Base-by-base conservation (phyloP, 2,888 invertebrate species). In the Amphimallon solstitiale region DNA sequence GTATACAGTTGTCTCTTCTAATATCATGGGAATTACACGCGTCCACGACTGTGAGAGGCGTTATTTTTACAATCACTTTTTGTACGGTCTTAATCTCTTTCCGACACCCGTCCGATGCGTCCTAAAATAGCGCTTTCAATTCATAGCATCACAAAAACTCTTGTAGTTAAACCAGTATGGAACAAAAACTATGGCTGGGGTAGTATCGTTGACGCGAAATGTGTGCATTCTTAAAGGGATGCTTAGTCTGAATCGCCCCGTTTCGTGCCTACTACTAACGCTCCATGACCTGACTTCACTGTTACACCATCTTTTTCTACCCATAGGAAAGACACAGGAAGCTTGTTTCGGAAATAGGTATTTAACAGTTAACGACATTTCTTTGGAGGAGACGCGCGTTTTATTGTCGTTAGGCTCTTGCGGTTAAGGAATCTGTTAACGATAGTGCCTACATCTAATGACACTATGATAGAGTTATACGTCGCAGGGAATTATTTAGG, bases 341-440 rank as follows among this genome's bases (percentile, higher is more conserved):
- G 76, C 77, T 75, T 78, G 79, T 79, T 78, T 79, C 78, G 79
- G 79, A 79, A 79, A 79, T 79, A 76, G 77, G 77, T 78, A 75
- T 79, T 79, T 79, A 79, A 77, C 77, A 77, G 72, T 75, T 79
- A 78, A 78, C 75, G 77, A 77, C 73, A 72, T 68, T 66, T 74
- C 75, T 76, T 74, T 74, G 73, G 73, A 71, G 68, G 48, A 14
- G 56, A 64, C 60, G 34, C 64, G 61, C 63, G 60, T 61, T 69
- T 66, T 65, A 54, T 43, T 54, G 60, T 49, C 54, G 21, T 15
- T 40, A 59, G 64, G 37, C 21, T 21, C 51, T 64, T 45, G 67
- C 65, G 66, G 67, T 68, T 66, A 56, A 34, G 54, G 64, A 66
- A 68, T 66, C 66, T 68, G 70, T 70, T 70, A 70, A 66, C 70